Evolutionary conservation across 2,888 invertebrate genomes (phyloP), one percentile per base, ranked within the genome.

Genomic region (Microctonus brassicae): DNA sequence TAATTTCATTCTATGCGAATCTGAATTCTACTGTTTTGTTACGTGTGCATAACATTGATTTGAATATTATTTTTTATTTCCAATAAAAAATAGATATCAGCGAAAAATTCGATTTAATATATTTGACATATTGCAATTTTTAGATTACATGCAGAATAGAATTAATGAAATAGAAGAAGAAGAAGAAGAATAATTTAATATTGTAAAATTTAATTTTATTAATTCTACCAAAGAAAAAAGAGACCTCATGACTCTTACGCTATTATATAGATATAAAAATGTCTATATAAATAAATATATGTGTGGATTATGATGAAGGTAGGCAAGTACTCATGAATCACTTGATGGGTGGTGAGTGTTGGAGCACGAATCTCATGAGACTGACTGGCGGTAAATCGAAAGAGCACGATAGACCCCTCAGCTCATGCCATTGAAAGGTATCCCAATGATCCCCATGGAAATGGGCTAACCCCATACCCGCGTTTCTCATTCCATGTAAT

Each of bases 291-390:
- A 22, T 11, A 24, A 13, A 60, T 34, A 60, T 17, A 60, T 17
- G 17, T 33, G 33, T 60, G 34, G 34, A 60, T 47, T 47, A 47
- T 47, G 34, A 60, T 60, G 20, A 33, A 60, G 60, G 17, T 17
- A 60, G 34, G 26, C 17, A 62, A n/a, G 42, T 62, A 39, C 13
- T 33, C 33, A 64, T 64, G 52, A 64, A 64, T 64, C 62, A 62
- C 26, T 62, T 39, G 62, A 55, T 55, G 26, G 55, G 47, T 47
- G n/a, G 47, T 47, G 55, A 24, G 13, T 55, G 26, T 55, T 24
- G 13, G n/a, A 24, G 24, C 17, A 11, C 26, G 17, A 55, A 29
- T 26, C 24, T 55, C 55, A 55, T 13, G 55, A 52, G 47, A 62
- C 42, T 62, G 62, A 62, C 62, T 64, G 33, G 52, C 52, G 20